A percentile compares a stretch with the other conserved stretches of the same genome.
Evolutionary conservation across 1,140 invertebrate species (phyloP).

Genomic region (Melanaphis sacchari): DNA sequence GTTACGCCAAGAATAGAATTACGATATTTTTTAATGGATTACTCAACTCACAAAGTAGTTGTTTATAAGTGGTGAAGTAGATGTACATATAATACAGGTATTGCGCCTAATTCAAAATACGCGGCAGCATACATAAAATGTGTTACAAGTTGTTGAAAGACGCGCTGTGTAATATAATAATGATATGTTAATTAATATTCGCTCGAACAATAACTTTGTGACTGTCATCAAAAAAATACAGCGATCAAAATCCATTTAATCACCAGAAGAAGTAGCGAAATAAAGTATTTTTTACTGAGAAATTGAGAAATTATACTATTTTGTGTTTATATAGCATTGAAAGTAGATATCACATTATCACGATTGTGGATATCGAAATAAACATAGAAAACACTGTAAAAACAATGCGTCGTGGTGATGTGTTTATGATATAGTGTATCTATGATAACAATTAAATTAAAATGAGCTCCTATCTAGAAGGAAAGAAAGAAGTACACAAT

Average conservation of each 20-base stretch:
- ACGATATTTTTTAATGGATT: not conserved
- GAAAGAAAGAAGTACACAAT: not conserved
- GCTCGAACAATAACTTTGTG: not conserved
- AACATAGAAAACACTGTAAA: not conserved
- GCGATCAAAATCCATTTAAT: not conserved
- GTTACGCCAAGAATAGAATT: not conserved
- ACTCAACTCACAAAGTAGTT: not conserved
- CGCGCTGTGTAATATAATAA: not conserved
- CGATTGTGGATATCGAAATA: not conserved
- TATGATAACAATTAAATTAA: not conserved
- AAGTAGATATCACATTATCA: not conserved
- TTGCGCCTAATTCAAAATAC: not conserved
- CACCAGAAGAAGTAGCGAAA: not conserved
- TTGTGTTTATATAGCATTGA: not conserved
- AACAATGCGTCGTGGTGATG: not conserved
- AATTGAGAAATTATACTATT: not conserved
- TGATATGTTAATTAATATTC: not conserved
- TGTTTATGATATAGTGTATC: not conserved
- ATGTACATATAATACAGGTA: not conserved
- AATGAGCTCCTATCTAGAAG: not conserved
- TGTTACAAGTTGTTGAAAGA: not conserved
- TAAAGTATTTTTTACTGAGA: not conserved
- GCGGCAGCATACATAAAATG: not conserved
- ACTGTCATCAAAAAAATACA: not conserved
- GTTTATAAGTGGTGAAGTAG: not conserved